Conservation (phyloP, 2,888 invertebrate genomes). For the Drosophila diplacantha region DNA sequence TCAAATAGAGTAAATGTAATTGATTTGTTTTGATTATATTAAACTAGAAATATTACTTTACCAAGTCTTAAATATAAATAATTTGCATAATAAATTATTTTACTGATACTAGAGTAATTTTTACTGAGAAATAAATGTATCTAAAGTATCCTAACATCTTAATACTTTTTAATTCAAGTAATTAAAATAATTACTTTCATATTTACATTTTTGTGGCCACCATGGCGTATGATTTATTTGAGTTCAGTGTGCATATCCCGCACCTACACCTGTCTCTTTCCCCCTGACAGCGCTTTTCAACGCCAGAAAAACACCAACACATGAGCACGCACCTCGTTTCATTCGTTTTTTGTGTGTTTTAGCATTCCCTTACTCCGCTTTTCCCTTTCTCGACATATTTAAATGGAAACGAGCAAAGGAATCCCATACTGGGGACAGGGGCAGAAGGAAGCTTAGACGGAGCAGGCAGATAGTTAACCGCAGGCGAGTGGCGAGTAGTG, state of each 20-base stretch:
- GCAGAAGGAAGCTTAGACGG: neutral
- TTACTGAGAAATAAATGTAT: too few relatives aligned
- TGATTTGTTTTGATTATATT: too few relatives aligned
- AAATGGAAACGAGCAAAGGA: conserved; percentile 35
- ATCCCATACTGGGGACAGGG: neutral
- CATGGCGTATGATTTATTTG: conserved; percentile 12
- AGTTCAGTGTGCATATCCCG: conserved; percentile 5
- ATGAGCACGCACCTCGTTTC: conserved; percentile 22
- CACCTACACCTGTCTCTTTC: conserved; percentile 4
- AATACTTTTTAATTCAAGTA: neutral
- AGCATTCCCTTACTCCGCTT: conserved; percentile 31
- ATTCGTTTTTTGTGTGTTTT: conserved; percentile 22
- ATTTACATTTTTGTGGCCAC: neutral
- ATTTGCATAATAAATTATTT: too few relatives aligned
- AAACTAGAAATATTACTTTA: too few relatives aligned
- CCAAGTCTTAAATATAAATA: too few relatives aligned
- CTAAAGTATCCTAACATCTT: neutral
- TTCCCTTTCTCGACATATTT: conserved; percentile 50
- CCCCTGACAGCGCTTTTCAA: conserved; percentile 37
- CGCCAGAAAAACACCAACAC: conserved; percentile 5
- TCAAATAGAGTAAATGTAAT: neutral
- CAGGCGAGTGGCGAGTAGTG: conserved; percentile 32
- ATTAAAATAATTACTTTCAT: neutral
- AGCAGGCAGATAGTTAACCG: conserved; percentile 43
- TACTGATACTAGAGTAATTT: too few relatives aligned